Evolutionary conservation across 2,888 invertebrate species (phyloP).

Genomic region (Tinea semifulvella): DNA sequence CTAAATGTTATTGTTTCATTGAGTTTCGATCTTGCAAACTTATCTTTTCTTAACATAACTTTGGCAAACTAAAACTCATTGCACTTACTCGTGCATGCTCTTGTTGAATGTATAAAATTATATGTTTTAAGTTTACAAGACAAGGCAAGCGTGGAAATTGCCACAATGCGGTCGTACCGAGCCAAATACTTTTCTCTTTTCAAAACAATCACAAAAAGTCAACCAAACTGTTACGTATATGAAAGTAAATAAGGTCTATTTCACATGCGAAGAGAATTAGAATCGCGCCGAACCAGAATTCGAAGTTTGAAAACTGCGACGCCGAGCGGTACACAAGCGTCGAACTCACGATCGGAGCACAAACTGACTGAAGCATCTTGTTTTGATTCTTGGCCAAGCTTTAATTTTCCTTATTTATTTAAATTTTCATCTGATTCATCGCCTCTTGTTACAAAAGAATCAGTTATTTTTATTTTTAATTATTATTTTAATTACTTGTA

Average conservation of each 20-base stretch:
- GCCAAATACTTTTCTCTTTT: slow-evolving; percentile 5
- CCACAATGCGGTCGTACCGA: slow-evolving; percentile 2
- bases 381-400: slow-evolving; percentile 11
- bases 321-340: slow-evolving; percentile 36
- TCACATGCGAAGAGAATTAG: slow-evolving; percentile 55
- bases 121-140: slow-evolving; percentile 33
- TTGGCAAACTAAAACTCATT: too few relatives aligned
- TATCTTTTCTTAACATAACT: too few relatives aligned
- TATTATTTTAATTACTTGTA: too few relatives aligned
- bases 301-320: slow-evolving; percentile 42
- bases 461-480: too few relatives aligned
- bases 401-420: slow-evolving; percentile 9
- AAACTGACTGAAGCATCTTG: slow-evolving; percentile 44
- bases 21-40: too few relatives aligned
- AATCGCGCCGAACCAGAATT: slow-evolving; percentile 54
- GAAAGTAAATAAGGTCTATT: slow-evolving; percentile 57
- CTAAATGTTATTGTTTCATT: too few relatives aligned
- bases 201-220: slow-evolving; percentile 7
- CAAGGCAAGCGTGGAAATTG: slow-evolving; percentile 9
- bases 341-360: slow-evolving; percentile 37
- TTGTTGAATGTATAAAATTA: slow-evolving; percentile 20
- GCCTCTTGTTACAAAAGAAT: neutral
- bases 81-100: too few relatives aligned
- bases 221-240: slow-evolving; percentile 30
- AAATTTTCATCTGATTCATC: neutral